Evolutionary conservation across 2,888 invertebrate species (phyloP).

Genomic region (Pristionchus maxplancki): DNA sequence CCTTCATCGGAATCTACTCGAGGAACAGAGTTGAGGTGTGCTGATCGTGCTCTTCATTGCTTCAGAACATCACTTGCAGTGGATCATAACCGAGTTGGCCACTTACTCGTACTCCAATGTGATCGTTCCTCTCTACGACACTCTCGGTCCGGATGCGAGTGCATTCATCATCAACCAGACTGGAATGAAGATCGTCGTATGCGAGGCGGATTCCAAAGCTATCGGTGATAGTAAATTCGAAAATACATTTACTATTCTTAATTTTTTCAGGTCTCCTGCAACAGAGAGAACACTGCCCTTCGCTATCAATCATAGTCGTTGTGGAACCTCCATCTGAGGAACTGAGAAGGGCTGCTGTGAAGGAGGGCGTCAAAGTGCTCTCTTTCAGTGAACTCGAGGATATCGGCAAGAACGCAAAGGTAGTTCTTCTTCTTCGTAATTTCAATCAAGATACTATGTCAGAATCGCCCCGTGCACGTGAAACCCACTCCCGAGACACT

Average conservation of each 20-base stretch:
- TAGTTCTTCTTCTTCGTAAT: neutral
- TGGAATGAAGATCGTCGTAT: constrained; percentile 72
- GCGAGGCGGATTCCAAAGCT: constrained; percentile 70
- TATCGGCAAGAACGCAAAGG: constrained; percentile 58
- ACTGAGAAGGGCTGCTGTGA: neutral
- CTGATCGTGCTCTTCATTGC: neutral
- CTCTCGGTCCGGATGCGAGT: constrained; percentile 95
- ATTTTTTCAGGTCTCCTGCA: constrained; percentile 72
- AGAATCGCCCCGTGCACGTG: neutral
- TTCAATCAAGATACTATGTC: neutral
- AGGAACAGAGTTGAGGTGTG: constrained; percentile 80
- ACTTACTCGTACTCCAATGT: constrained; percentile 95
- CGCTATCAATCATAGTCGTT: constrained; percentile 68
- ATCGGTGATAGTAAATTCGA: too few relatives aligned
- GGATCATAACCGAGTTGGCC: constrained; percentile 94
- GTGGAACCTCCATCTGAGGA: constrained; percentile 64
- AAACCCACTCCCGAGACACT: constrained; percentile 89
- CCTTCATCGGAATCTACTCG: constrained; percentile 79
- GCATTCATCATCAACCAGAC: constrained; percentile 82
- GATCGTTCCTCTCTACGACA: constrained; percentile 95
- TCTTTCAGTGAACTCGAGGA: constrained; percentile 70
- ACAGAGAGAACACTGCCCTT: constrained; percentile 64
- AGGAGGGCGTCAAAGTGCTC: constrained; percentile 60
- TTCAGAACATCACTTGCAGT: constrained; percentile 79
- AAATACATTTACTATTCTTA: too few relatives aligned